Conservation (phyloP, 2,888 invertebrate genomes). For the Scrobipalpa costella region DNA sequence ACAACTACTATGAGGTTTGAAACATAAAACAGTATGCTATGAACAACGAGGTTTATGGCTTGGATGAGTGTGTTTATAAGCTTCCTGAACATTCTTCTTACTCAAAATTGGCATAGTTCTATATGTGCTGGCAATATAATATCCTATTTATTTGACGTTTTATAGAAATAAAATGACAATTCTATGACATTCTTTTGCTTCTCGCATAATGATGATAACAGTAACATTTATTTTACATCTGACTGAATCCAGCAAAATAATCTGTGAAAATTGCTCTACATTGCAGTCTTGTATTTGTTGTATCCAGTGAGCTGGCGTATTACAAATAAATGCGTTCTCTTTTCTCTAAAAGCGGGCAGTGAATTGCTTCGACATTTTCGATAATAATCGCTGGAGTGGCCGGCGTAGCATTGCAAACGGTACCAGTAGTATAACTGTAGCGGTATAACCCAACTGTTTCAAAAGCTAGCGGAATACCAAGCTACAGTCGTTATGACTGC, state of each 20-base stretch:
- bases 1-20: neutral
- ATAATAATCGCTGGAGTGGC: conserved; percentile 58
- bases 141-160: no score
- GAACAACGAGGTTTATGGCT: neutral
- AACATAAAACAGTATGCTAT: no score
- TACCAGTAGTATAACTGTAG: conserved; percentile 62
- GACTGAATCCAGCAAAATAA: neutral
- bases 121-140: no score
- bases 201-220: no score
- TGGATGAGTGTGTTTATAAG: no score
- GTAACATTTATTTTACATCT: neutral
- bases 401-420: conserved; percentile 58
- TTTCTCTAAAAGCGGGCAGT: conserved; percentile 30
- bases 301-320: neutral
- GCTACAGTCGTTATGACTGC: conserved; percentile 39
- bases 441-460: conserved; percentile 64
- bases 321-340: conserved; percentile 7
- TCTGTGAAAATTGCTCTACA: conserved; percentile 5
- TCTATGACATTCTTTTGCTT: no score
- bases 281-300: neutral
- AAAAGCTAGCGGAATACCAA: conserved; percentile 45
- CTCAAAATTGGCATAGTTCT: no score
- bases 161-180: no score
- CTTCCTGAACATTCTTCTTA: no score
- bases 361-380: conserved; percentile 57